phyloP scores from a whole-genome alignment of 2,888 invertebrate genomes.

The Poecilobothrus nobilitatus region DNA sequence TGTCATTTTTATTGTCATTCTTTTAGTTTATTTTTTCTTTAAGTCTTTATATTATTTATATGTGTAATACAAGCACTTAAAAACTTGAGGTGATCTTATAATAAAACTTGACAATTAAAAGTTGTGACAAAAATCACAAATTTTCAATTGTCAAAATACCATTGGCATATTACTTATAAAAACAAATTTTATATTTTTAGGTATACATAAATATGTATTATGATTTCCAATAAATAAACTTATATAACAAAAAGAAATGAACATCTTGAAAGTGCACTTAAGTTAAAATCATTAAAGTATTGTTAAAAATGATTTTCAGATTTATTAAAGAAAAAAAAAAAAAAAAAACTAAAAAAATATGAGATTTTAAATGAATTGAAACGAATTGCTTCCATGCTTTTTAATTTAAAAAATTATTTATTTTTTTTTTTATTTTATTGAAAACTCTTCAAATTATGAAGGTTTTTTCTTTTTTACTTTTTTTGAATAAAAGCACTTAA shows the following conservation, averaged over 20 bases:
- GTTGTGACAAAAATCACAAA: slow-evolving; percentile 1
- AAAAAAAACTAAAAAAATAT: too few species aligned
- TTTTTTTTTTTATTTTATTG: neutral
- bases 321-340: too few species aligned
- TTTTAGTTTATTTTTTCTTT: neutral
- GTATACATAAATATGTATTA: too few species aligned
- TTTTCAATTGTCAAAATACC: slow-evolving; percentile 2
- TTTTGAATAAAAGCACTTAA: neutral
- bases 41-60: too few species aligned
- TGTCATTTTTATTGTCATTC: neutral
- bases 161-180: neutral
- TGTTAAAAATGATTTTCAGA: neutral
- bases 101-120: neutral
- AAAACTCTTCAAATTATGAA: neutral
- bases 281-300: neutral
- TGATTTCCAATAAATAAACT: too few species aligned
- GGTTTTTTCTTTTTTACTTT: neutral
- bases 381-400: neutral
- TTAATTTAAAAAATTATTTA: neutral
- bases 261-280: neutral
- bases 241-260: too few species aligned
- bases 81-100: neutral
- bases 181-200: neutral
- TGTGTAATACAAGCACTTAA: neutral
- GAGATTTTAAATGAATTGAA: neutral